Percentiles rank a stretch among this genome's conserved stretches.
These are phyloP conservation scores for Diphyllodes magnificus DNA, from an alignment of 2,113 vertebrate genomes.

Conservation along the genomic window DNA sequence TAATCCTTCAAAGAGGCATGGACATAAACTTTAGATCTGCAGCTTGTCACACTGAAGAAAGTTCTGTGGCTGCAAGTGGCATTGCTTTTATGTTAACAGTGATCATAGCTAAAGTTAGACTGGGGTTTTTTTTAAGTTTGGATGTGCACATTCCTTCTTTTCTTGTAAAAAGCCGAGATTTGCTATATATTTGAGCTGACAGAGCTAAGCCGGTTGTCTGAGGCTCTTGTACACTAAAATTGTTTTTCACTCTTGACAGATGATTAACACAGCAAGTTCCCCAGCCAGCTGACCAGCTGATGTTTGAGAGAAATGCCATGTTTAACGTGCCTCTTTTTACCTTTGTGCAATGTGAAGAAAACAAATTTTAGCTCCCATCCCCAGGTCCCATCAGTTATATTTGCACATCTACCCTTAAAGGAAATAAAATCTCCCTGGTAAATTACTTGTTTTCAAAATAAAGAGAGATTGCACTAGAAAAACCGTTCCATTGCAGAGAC, in stretches of 20 bases:
- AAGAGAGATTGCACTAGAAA: not conserved
- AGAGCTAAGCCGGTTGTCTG: conserved; percentile 3
- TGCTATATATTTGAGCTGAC: not conserved
- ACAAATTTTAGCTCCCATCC: not conserved
- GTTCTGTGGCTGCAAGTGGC: conserved; percentile 3
- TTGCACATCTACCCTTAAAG: not conserved
- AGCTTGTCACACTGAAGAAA: not conserved
- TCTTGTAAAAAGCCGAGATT: not conserved
- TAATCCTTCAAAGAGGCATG: not conserved
- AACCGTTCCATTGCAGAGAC: not conserved
- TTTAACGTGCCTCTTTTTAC: not conserved
- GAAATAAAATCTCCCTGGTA: not conserved
- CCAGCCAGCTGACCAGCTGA: not conserved
- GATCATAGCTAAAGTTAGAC: not conserved
- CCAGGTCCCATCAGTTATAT: not conserved
- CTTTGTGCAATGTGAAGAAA: not conserved
- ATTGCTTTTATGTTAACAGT: conserved; percentile 10
- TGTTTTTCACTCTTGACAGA: not conserved
- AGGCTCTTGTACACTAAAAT: not conserved
- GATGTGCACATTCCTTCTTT: not conserved
- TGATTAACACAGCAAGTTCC: not conserved
- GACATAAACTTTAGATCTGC: not conserved
- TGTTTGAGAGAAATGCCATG: not conserved
- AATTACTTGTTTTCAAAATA: not conserved
- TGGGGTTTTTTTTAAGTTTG: not conserved